Conservation (phyloP, 2,113 vertebrate species). For the Sylvia atricapilla region DNA sequence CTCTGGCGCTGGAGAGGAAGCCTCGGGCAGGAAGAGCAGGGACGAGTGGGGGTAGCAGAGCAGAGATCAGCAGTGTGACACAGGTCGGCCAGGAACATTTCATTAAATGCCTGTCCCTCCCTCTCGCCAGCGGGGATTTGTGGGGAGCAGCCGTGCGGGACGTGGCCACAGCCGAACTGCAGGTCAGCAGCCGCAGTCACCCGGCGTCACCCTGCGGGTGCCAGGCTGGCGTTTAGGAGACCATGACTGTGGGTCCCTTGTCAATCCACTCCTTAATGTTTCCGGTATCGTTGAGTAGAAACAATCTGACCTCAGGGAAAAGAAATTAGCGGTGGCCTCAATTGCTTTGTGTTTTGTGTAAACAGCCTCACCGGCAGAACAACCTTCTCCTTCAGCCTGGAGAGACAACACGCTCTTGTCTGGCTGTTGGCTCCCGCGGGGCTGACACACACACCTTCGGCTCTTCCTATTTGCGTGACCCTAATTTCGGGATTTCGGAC, state of each 20-base stretch:
- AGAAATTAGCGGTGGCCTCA: neutral
- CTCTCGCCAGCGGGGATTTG: accelerated
- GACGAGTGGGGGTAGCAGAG: neutral
- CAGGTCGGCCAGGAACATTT: neutral
- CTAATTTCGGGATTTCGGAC: neutral
- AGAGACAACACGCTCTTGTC: slow-evolving; percentile 20
- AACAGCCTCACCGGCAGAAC: slow-evolving; percentile 40
- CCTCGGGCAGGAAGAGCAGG: accelerated
- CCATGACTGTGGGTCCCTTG: neutral
- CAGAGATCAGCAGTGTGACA: neutral
- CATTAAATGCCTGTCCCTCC: neutral
- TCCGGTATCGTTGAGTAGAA: slow-evolving; percentile 9
- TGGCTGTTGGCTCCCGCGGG: neutral
- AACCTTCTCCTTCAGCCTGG: neutral
- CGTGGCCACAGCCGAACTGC: neutral
- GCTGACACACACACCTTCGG: neutral
- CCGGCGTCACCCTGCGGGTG: accelerated
- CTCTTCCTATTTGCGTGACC: neutral
- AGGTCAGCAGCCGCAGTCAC: neutral
- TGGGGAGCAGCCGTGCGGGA: neutral
- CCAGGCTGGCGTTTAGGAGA: neutral
- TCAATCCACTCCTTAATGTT: neutral
- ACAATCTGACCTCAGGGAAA: slow-evolving; percentile 56
- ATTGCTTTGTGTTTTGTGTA: slow-evolving; percentile 57
- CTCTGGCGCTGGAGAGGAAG: neutral